Evolutionary conservation across 2,797 vertebrate genomes (phyloP).

Genomic region (Siniperca scherzeri): DNA sequence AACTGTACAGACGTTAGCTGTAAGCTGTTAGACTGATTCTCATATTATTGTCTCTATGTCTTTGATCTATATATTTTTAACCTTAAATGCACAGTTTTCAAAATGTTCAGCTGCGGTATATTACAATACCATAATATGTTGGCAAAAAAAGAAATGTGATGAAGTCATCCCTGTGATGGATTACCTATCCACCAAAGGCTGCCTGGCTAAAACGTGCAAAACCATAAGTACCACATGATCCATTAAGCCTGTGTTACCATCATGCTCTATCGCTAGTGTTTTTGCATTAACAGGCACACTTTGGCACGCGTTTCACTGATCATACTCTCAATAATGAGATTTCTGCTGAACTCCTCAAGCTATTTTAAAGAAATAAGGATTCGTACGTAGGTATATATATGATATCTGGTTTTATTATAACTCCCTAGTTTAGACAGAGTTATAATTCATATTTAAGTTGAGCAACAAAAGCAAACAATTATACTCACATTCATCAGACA

Average conservation of each 20-base stretch:
- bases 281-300: neutral
- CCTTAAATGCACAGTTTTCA: neutral
- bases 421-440: neutral
- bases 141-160: neutral
- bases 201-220: constrained; percentile 11
- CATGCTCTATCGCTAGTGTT: neutral
- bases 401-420: neutral
- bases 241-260: neutral
- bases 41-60: no score
- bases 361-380: neutral
- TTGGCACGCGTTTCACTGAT: neutral
- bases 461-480: constrained; percentile 9
- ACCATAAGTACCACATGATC: neutral
- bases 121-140: neutral
- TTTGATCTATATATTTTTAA: no score
- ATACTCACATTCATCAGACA: neutral
- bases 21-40: no score
- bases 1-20: no score
- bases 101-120: neutral
- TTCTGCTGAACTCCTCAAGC: neutral
- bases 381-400: neutral
- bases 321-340: neutral
- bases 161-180: neutral
- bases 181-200: neutral
- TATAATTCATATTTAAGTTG: constrained; percentile 12